A percentile compares a stretch with the other conserved stretches of the same genome.
phyloP scores from a whole-genome alignment of 2,113 vertebrate species.

The Phalacrocorax brasilianus region DNA sequence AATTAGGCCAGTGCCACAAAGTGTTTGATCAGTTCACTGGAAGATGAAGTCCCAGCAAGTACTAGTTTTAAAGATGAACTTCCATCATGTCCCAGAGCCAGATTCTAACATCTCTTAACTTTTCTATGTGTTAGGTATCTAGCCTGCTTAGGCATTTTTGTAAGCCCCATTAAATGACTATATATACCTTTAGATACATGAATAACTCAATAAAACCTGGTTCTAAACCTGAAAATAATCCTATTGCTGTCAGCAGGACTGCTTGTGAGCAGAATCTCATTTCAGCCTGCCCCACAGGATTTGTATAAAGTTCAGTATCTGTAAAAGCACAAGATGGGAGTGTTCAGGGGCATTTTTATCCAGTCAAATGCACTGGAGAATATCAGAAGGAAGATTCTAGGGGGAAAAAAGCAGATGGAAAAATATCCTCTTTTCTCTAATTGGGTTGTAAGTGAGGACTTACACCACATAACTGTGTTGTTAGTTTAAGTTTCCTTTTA shows the following conservation, averaged over 20 bases:
- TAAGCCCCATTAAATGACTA: neutral
- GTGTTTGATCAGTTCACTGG: neutral
- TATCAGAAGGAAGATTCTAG: neutral
- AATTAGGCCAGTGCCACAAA: neutral
- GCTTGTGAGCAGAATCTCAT: neutral
- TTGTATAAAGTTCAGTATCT: neutral
- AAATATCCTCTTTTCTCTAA: neutral
- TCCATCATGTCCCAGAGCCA: neutral
- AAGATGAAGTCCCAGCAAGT: neutral
- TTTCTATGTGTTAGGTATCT: neutral
- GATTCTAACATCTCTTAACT: neutral
- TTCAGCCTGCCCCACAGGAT: neutral
- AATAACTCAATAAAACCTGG: neutral
- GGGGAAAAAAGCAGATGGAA: neutral
- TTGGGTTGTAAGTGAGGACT: neutral
- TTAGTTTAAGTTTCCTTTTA: neutral
- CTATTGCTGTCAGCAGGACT: neutral
- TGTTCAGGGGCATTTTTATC: neutral
- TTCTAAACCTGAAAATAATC: neutral
- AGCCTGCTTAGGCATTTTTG: neutral
- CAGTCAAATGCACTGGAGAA: neutral
- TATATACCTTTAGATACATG: neutral
- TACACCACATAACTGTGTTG: neutral
- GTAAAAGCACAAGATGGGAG: neutral
- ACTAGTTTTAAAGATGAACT: neutral